A percentile compares a stretch with the other conserved stretches of the same genome.
Evolutionary conservation across 2,113 vertebrate species (phyloP).

Genomic region (Lycaon pictus): DNA sequence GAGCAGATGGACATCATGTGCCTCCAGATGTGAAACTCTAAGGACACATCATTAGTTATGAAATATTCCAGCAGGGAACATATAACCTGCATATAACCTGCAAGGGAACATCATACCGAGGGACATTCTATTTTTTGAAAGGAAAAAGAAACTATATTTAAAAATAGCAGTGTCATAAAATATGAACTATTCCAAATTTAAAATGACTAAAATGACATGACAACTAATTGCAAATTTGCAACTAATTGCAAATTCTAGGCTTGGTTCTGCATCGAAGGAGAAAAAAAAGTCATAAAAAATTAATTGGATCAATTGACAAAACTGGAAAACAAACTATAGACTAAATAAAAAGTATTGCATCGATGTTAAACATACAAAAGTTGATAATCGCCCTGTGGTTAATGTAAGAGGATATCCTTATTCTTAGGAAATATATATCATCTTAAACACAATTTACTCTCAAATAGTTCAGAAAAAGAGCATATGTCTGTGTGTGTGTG

Average conservation of each 20-base stretch:
- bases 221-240: not conserved
- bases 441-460: not conserved
- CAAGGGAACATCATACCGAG: not conserved
- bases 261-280: not conserved
- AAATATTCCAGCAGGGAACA: not conserved
- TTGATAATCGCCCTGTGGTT: not conserved
- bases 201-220: not conserved
- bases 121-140: not conserved
- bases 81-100: not conserved
- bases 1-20: not conserved
- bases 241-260: not conserved
- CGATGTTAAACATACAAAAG: not conserved
- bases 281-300: not conserved
- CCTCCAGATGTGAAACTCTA: conserved; percentile 11
- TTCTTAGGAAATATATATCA: conserved; percentile 23
- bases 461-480: not conserved
- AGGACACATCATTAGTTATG: not conserved
- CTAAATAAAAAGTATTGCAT: not conserved
- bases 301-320: not conserved
- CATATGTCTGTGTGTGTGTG: not conserved
- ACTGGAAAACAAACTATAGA: not conserved
- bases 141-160: not conserved
- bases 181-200: not conserved
- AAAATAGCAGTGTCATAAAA: conserved; percentile 4
- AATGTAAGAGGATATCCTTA: not conserved